Percentiles rank a stretch among this genome's conserved stretches.
Conservation (phyloP, 2,113 vertebrate genomes). For the Apteryx mantelli region DNA sequence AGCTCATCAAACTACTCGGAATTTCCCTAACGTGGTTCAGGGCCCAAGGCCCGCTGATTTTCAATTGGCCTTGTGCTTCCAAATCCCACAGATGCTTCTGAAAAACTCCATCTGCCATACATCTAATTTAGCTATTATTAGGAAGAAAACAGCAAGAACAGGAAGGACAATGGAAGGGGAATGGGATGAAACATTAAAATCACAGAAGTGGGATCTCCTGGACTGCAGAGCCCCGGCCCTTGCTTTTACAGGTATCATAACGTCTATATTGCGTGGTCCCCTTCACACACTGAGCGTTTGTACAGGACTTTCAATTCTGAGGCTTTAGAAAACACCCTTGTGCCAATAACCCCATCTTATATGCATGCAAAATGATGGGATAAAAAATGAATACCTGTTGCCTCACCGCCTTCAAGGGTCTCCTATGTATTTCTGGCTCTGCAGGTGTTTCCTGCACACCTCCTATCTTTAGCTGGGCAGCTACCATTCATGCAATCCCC, state of each 20-base stretch:
- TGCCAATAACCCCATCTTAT: background rate
- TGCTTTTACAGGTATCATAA: background rate
- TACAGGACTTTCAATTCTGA: background rate
- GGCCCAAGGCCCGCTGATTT: conserved; percentile 12
- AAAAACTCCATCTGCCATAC: background rate
- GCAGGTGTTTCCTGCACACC: background rate
- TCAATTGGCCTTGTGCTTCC: conserved; percentile 28
- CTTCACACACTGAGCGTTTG: background rate
- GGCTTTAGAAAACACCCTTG: background rate
- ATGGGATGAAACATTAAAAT: conserved; percentile 37
- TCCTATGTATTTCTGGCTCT: background rate
- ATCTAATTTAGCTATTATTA: background rate
- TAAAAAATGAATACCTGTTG: background rate
- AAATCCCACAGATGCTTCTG: conserved; percentile 33
- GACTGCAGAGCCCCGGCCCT: background rate
- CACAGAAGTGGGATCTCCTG: background rate
- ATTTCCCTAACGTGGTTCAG: background rate
- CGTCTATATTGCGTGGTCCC: background rate
- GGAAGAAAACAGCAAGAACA: background rate
- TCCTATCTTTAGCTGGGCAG: background rate
- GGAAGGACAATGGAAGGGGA: conserved; percentile 22
- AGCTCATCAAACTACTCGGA: conserved; percentile 29
- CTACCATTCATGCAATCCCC: background rate
- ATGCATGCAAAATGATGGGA: background rate
- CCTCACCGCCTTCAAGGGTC: background rate